A percentile compares a stretch with the other conserved stretches of the same genome.
Conservation (phyloP, 1,140 invertebrate species). For the Drosophila ananassae region DNA sequence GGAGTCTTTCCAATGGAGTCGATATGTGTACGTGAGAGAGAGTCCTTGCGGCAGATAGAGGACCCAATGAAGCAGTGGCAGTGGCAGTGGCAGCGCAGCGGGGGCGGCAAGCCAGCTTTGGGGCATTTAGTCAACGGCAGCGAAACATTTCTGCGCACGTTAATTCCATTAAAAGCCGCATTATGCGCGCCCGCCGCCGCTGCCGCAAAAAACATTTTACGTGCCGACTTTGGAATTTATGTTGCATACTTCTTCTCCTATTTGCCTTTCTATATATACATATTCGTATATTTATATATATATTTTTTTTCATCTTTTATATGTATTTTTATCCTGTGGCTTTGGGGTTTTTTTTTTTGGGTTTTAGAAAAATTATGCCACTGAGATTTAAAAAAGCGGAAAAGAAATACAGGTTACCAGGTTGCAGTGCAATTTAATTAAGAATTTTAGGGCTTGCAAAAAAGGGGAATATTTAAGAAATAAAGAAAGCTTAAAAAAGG, state of each 20-base stretch:
- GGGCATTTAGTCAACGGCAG: slow-evolving; percentile 28
- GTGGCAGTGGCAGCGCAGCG: not conserved
- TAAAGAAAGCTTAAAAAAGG: not conserved
- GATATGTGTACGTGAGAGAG: not conserved
- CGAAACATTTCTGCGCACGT: slow-evolving; percentile 61
- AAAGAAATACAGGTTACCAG: not conserved
- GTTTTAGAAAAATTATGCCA: not conserved
- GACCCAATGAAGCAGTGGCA: not conserved
- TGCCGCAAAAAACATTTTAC: slow-evolving; percentile 29
- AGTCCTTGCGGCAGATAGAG: not conserved
- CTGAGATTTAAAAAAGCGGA: slow-evolving; percentile 1
- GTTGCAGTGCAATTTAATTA: not conserved
- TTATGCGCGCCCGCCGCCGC: slow-evolving; percentile 40
- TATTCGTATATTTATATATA: not conserved
- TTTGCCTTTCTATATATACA: slow-evolving; percentile 1
- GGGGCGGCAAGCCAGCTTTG: not conserved
- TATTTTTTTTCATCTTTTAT: not conserved
- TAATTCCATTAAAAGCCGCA: slow-evolving; percentile 67
- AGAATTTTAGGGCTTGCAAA: not conserved
- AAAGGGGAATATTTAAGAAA: not conserved
- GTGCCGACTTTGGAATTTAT: slow-evolving; percentile 54
- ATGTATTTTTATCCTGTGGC: not conserved
- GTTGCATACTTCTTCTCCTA: slow-evolving; percentile 21
- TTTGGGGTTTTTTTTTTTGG: not conserved
- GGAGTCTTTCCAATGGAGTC: not conserved